Conservation (phyloP, 2,113 vertebrate genomes). For the Xenopus tropicalis region DNA sequence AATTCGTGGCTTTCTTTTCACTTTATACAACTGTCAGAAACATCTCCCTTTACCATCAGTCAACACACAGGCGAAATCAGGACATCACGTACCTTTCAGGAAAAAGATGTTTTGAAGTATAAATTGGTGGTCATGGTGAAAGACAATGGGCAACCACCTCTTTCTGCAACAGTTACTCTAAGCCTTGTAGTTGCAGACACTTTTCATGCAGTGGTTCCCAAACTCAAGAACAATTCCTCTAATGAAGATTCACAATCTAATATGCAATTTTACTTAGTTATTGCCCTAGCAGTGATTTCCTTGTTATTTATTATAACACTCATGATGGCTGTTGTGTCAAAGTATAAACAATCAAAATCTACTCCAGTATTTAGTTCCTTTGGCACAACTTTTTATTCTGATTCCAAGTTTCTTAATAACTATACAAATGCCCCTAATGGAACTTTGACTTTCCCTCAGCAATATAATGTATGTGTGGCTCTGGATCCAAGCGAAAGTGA, state of each 20-base stretch:
- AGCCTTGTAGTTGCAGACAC: conserved; percentile 40
- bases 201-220: conserved; percentile 34
- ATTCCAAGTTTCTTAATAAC: conserved; percentile 36
- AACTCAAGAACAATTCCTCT: conserved; percentile 24
- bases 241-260: conserved; percentile 48
- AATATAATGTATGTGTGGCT: conserved; percentile 49
- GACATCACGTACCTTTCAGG: conserved; percentile 50
- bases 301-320: conserved; percentile 53
- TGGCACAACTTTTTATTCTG: conserved; percentile 29
- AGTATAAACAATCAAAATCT: conserved; percentile 30
- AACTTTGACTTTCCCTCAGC: conserved; percentile 56
- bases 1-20: conserved; percentile 42
- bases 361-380: conserved; percentile 46
- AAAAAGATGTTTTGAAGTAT: conserved; percentile 49
- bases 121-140: conserved; percentile 57
- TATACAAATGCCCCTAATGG: conserved; percentile 16
- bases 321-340: conserved; percentile 31
- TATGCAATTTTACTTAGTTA: conserved; percentile 43
- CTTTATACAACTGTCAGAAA: conserved; percentile 38
- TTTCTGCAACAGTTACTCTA: conserved; percentile 20
- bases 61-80: conserved; percentile 53
- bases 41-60: conserved; percentile 44
- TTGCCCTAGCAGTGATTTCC: conserved; percentile 49
- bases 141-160: conserved; percentile 52
- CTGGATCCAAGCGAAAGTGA: conserved; percentile 55